A percentile compares a stretch with the other conserved stretches of the same genome.
Conservation (phyloP, 2,888 invertebrate genomes). For the Mamestra brassicae region DNA sequence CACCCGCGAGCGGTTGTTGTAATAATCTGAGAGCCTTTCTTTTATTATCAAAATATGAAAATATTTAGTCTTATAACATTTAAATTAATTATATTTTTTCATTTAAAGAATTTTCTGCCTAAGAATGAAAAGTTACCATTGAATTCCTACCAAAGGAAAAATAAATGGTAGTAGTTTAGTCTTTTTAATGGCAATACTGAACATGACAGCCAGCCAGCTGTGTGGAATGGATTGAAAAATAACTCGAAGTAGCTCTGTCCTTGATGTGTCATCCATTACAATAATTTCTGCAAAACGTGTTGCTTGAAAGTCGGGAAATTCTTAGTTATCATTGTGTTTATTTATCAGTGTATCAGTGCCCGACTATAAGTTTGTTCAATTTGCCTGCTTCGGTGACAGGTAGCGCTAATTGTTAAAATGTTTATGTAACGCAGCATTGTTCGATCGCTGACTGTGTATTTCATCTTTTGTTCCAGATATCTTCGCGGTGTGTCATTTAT, state of each 20-base stretch:
- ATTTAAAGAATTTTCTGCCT: background rate
- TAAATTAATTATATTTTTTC: no score
- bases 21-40: no score
- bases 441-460: constrained; percentile 82
- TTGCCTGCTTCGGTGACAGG: constrained; percentile 76
- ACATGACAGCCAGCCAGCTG: constrained; percentile 88
- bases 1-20: no score
- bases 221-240: constrained; percentile 87
- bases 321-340: constrained; percentile 60
- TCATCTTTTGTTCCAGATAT: constrained; percentile 88
- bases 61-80: no score
- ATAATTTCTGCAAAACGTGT: constrained; percentile 83
- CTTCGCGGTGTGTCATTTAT: constrained; percentile 77
- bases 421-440: constrained; percentile 90
- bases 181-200: constrained; percentile 80
- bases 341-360: constrained; percentile 53
- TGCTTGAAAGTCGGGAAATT: constrained; percentile 69
- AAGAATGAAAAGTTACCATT: background rate
- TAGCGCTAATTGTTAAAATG: constrained; percentile 84
- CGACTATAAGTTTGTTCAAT: constrained; percentile 48
- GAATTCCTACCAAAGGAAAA: constrained; percentile 33
- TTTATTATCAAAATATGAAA: no score
- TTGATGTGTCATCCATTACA: constrained; percentile 89
- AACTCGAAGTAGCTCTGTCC: constrained; percentile 84
- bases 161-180: constrained; percentile 67